Conservation (phyloP, 2,113 vertebrate genomes). For the Porphyrio hochstetteri region DNA sequence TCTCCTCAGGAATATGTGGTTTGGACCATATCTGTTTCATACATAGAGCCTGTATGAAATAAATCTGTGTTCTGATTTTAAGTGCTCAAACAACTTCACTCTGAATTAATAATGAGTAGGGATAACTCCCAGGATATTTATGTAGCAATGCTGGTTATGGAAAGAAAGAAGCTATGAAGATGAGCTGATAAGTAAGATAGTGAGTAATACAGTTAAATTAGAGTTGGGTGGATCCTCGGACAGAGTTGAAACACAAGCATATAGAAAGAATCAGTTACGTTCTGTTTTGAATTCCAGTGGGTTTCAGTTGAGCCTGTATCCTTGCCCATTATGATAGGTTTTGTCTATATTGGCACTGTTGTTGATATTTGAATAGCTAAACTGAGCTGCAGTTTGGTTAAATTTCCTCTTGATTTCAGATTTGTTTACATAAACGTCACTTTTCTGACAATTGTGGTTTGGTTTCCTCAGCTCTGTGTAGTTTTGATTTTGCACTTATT, state of each 20-base stretch:
- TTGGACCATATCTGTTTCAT: neutral
- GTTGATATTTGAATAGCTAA: neutral
- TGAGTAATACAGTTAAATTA: neutral
- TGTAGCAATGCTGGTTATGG: neutral
- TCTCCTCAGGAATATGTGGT: neutral
- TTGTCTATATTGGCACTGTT: neutral
- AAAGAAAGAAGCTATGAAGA: neutral
- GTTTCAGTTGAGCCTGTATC: neutral
- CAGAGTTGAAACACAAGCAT: neutral
- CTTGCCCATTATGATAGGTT: neutral
- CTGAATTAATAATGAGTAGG: neutral
- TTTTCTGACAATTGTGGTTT: neutral
- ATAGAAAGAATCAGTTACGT: neutral
- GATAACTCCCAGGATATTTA: neutral
- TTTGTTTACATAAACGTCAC: neutral
- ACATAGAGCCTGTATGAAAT: neutral
- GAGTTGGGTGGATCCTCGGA: neutral
- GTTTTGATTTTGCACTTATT: neutral
- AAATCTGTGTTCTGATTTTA: neutral
- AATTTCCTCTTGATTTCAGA: neutral
- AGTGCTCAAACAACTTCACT: neutral
- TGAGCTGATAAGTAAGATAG: neutral
- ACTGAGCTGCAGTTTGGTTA: neutral
- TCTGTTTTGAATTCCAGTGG: neutral
- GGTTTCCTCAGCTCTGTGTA: neutral